Percentiles rank a stretch among this genome's conserved stretches.
Evolutionary conservation across 2,888 invertebrate species (phyloP).

Genomic region (Entomobrya proxima): DNA sequence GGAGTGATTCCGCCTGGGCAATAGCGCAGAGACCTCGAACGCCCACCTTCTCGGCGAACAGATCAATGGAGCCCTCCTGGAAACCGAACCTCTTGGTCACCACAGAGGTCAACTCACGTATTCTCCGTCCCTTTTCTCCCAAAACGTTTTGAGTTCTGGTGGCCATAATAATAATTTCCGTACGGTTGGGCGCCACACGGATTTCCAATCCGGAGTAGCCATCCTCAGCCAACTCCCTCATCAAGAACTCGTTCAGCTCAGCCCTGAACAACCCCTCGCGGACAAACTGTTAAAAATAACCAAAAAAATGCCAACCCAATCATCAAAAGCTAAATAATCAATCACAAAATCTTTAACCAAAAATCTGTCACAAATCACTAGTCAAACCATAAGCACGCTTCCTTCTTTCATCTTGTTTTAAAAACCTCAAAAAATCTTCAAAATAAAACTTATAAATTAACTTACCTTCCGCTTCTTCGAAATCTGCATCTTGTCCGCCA

Average conservation of each 20-base stretch:
- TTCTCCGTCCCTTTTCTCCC: slow-evolving; percentile 97
- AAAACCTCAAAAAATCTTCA: too few relatives aligned
- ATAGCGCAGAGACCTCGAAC: slow-evolving; percentile 99
- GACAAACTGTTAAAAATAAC: slow-evolving; percentile 92
- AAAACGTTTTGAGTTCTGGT: slow-evolving; percentile 98
- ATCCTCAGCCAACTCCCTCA: slow-evolving; percentile 99
- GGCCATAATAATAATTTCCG: slow-evolving; percentile 99
- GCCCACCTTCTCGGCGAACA: slow-evolving; percentile 99
- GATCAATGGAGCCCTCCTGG: slow-evolving; percentile 94
- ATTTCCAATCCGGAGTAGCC: slow-evolving; percentile 99
- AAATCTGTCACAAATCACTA: too few relatives aligned
- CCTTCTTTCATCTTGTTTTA: too few relatives aligned
- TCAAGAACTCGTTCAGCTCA: slow-evolving; percentile 98
- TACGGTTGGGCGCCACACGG: slow-evolving; percentile 96
- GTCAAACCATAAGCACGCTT: too few relatives aligned
- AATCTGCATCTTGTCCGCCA: too few relatives aligned
- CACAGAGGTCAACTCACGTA: slow-evolving; percentile 97
- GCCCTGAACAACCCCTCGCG: slow-evolving; percentile 99
- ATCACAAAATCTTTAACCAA: too few relatives aligned
- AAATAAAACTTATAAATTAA: too few relatives aligned
- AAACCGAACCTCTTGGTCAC: slow-evolving; percentile 99
- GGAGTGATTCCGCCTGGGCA: slow-evolving; percentile 99
- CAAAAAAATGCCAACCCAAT: too few relatives aligned
- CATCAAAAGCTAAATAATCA: too few relatives aligned
- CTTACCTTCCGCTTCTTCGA: too few relatives aligned